Evolutionary conservation across 1,140 invertebrate genomes (phyloP).

Genomic region (Nasonia vitripennis): DNA sequence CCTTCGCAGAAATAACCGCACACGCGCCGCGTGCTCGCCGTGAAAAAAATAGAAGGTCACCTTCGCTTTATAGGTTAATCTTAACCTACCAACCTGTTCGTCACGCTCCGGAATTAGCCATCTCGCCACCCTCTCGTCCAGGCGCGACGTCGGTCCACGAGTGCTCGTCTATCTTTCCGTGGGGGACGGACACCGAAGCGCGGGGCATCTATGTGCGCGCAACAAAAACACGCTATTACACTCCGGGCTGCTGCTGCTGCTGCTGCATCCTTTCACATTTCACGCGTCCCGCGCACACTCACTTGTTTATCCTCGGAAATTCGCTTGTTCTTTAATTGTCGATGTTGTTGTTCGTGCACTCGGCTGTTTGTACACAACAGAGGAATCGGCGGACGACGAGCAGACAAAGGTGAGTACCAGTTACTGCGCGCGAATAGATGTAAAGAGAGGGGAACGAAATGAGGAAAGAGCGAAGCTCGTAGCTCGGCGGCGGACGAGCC

Average conservation of each 20-base stretch:
- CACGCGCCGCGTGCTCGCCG: no score
- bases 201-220: not conserved
- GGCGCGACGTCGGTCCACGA: not conserved
- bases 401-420: no score
- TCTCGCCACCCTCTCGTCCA: not conserved
- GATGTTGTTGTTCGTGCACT: no score
- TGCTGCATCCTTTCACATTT: slow-evolving; percentile 29
- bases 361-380: no score
- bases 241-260: not conserved
- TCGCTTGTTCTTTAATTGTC: not conserved
- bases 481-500: slow-evolving; percentile 29
- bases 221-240: not conserved
- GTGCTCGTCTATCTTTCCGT: not conserved
- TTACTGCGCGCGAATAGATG: not conserved
- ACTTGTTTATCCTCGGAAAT: not conserved
- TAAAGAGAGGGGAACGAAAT: not conserved
- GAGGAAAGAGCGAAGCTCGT: not conserved
- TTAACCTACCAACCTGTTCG: slow-evolving; percentile 43
- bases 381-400: no score
- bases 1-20: not conserved
- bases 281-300: slow-evolving; percentile 2
- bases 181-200: no score
- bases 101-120: not conserved
- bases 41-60: not conserved
- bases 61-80: not conserved